Base-by-base conservation (phyloP, 2,113 vertebrate species). In the Osmerus eperlanus region DNA sequence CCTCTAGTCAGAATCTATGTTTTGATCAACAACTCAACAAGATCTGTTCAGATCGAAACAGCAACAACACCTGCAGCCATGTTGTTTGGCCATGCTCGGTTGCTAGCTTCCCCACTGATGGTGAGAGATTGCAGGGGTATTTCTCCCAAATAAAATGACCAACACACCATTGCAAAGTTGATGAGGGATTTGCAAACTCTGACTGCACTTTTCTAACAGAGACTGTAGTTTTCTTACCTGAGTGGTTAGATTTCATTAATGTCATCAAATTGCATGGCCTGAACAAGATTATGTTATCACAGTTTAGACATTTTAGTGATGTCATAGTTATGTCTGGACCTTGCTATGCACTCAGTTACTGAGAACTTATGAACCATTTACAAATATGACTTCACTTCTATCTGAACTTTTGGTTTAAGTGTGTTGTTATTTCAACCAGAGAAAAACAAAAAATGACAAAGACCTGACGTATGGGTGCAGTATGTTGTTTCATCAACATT, bases 31-130 rank as follows among this genome's bases (percentile, higher is more conserved):
- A 82, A 76, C 79, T 80, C 72, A 64, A 74, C 62, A 61, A 65
- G 79, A 67, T 80, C 76, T 72, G 56, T 80, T 78, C 70, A 2
- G 73, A 80, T 80, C 70, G 58, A 71, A 29, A 53, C 72, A 55
- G 73, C 81, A 75, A 65, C 72, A 81, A 83, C 87, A 91, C 91
- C 91, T 91, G 91, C 77, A 47, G 74, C 76, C 69, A 70, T 86
- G 75, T 80, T 88, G 87, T 89, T 87, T 89, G 79, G 87, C 84
- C 47, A 67, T 36, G 90, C 87, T 87, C 77, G 81, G 70, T 16
- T 83, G 86, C 77, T 56, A 29, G 53, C 77, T 83, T 63, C 82
- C 79, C 72, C 84, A 82, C 41, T 58, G 55, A 72, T 4, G 72
- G 71, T 77, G 80, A 87, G 75, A 75, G 76, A 90, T 81, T 69